Evolutionary conservation across 1,140 invertebrate genomes (phyloP).

Genomic region (Rhopalosiphum padi): DNA sequence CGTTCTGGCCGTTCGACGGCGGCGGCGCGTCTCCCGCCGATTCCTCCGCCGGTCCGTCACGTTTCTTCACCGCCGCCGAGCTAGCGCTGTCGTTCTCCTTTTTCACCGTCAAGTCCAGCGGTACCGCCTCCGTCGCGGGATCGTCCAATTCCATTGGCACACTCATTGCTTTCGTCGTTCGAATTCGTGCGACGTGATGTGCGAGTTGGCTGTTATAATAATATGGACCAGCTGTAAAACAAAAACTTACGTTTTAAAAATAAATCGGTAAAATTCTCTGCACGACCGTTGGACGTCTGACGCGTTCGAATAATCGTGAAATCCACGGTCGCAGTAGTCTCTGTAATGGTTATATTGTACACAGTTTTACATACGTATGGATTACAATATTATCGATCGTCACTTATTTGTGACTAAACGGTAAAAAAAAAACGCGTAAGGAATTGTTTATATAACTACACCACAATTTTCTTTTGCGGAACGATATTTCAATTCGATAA

Average conservation of each 20-base stretch:
- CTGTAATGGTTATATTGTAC: background rate
- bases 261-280: background rate
- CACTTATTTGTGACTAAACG: background rate
- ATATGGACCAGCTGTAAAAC: background rate
- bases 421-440: too few species aligned
- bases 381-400: background rate
- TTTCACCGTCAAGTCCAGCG: background rate
- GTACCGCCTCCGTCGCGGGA: background rate
- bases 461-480: background rate
- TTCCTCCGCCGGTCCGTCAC: background rate
- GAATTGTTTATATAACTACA: too few species aligned
- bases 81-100: background rate
- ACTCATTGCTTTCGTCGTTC: background rate
- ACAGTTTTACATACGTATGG: too few species aligned
- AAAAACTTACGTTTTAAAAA: background rate
- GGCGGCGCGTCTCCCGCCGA: background rate
- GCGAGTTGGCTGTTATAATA: background rate
- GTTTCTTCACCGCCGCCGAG: background rate
- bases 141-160: background rate
- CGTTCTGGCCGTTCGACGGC: background rate
- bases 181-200: background rate
- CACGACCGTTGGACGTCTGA: background rate
- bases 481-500: background rate
- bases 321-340: background rate
- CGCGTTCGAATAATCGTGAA: background rate